phyloP scores from a whole-genome alignment of 2,113 vertebrate genomes.

The Passer montanus region DNA sequence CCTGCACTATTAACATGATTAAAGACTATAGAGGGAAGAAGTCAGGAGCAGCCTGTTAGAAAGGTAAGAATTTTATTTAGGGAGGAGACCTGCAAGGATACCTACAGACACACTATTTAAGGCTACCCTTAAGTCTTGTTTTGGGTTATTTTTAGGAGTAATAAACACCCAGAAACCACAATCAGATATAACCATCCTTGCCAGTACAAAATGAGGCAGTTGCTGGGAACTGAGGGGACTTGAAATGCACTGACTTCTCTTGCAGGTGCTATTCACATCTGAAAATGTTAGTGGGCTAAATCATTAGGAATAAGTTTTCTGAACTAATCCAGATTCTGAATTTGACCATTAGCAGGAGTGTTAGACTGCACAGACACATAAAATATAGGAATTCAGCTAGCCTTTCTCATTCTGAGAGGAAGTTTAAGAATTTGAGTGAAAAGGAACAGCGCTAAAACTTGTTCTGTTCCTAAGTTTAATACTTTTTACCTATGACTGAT shows the following conservation, averaged over 20 bases:
- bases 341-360: background rate
- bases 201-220: background rate
- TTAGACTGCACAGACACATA: background rate
- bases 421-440: background rate
- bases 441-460: background rate
- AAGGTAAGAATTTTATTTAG: background rate
- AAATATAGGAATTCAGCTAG: background rate
- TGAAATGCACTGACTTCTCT: background rate
- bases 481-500: background rate
- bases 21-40: background rate
- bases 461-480: background rate
- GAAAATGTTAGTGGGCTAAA: background rate
- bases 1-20: background rate
- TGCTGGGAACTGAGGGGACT: background rate
- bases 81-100: background rate
- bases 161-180: background rate
- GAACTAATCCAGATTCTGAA: background rate
- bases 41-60: background rate
- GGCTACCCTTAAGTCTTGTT: background rate
- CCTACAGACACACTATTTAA: background rate
- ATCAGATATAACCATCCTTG: background rate
- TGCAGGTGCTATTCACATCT: background rate
- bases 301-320: background rate
- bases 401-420: background rate
- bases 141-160: background rate